Evolutionary conservation across 2,888 invertebrate genomes (phyloP).

Genomic region (Smittia sp.): DNA sequence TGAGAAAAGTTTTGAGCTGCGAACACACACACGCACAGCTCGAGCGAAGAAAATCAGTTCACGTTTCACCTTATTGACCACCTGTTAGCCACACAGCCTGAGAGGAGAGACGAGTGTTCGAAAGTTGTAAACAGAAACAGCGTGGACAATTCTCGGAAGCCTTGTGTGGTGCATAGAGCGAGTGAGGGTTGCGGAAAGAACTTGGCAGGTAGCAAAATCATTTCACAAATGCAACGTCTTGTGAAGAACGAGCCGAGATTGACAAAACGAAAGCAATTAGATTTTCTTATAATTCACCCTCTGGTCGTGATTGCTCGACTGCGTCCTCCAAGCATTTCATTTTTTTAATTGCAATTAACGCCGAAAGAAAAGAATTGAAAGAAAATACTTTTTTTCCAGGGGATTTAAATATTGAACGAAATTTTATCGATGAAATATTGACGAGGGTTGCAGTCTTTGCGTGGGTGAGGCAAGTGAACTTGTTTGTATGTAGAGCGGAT

Average conservation of each 20-base stretch:
- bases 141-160: background rate
- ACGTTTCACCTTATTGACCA: conserved; percentile 33
- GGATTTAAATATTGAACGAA: background rate
- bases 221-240: background rate
- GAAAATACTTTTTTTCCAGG: background rate
- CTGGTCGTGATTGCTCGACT: background rate
- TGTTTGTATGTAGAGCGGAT: conserved; percentile 2
- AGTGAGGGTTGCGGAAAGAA: background rate
- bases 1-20: background rate
- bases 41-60: background rate
- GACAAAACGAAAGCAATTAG: background rate
- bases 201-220: background rate
- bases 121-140: conserved; percentile 12
- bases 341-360: conserved; percentile 31
- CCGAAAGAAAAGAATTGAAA: background rate
- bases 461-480: background rate
- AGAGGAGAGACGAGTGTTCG: conserved; percentile 8
- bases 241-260: background rate
- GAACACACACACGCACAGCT: conserved; percentile 1
- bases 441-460: background rate
- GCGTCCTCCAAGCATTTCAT: background rate
- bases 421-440: background rate
- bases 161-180: background rate
- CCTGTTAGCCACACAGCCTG: conserved; percentile 24
- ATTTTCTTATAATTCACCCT: background rate